A percentile compares a stretch with the other conserved stretches of the same genome.
Evolutionary conservation across 2,888 invertebrate genomes (phyloP).

Genomic region (Conops quadrifasciatus): DNA sequence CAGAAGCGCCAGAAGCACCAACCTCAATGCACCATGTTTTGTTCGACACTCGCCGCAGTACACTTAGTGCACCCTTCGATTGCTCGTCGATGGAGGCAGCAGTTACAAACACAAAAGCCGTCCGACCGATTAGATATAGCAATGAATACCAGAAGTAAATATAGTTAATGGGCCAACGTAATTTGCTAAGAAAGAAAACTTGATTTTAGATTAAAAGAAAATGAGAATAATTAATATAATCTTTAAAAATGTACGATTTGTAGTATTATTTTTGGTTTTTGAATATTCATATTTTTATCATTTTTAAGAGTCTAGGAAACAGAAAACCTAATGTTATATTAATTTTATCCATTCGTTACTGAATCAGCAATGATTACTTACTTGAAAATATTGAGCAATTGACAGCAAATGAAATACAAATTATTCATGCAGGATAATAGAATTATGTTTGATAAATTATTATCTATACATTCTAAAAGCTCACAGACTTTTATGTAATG

Average conservation of each 20-base stretch:
- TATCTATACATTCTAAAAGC: constrained; percentile 72
- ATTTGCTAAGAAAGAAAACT: constrained; percentile 50
- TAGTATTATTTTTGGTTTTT: no score
- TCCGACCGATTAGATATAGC: constrained; percentile 67
- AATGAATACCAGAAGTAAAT: constrained; percentile 70
- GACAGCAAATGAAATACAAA: constrained; percentile 78
- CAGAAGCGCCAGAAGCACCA: no score
- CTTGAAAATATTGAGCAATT: constrained; percentile 70
- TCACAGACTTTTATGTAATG: constrained; percentile 74
- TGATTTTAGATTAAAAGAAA: background rate
- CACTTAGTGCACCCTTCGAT: constrained; percentile 66
- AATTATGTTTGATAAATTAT: constrained; percentile 72
- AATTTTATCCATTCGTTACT: background rate
- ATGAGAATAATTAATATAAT: background rate
- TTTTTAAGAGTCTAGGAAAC: no score
- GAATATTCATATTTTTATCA: no score
- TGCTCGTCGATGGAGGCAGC: constrained; percentile 70
- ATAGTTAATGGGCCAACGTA: constrained; percentile 65
- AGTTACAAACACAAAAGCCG: constrained; percentile 68
- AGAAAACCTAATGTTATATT: no score
- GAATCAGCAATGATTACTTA: constrained; percentile 45
- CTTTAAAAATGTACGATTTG: background rate
- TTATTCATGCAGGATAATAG: constrained; percentile 76
- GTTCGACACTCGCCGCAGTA: constrained; percentile 63
- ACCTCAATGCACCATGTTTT: constrained; percentile 61